Base-by-base conservation (phyloP, 2,888 invertebrate genomes). In the Bombylius major region DNA sequence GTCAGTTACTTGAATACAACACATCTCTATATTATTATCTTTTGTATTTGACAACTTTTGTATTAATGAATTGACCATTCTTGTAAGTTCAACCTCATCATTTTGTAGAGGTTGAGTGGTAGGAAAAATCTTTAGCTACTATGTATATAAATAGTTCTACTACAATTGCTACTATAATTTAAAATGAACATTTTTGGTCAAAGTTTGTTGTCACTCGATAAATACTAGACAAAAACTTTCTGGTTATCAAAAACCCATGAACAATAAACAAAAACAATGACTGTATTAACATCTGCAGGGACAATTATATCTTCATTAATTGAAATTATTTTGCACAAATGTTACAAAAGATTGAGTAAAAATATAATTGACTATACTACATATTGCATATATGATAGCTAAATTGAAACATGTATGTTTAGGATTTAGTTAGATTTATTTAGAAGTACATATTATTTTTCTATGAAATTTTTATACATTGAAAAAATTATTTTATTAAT, bases 181-280 rank as follows among this genome's bases (percentile, higher is more conserved):
- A 34, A 32, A 11, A 6, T 12, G 49, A 33, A 39, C 11, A 54
- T 50, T 44, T 31, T 54, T 54, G 44, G 45, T 50, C 12, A 50
- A 54, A 54, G 50, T 54, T 54, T 54, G 50, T 50, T 54, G 54
- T 50, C 54, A 54, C 54, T 54, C 50, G 54, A 54, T 54, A 54
- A 54, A 50, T 50, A 54, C 50, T 33, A 50, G 50, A 54, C 54
- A 54, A 54, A 54, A 54, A 54, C 45, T 54, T 54, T 46, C n/a
- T 50, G 46, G 49, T 48, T 45, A 54, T 54, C 54, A 50, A 54
- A n/a, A 54, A 50, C 50, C 7, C 50, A 50, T 46, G 34, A 44
- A 54, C 54, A 50, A 50, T 54, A 50, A 54, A 50, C 36, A 50
- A 50, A 34, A 44, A 36, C 8, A 36, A 36, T 7, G 5, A 36